Percentiles rank a stretch among this genome's conserved stretches.
These are phyloP conservation scores for Potamilus streckersoni DNA, from an alignment of 1,140 invertebrate genomes.

Conservation along the genomic window DNA sequence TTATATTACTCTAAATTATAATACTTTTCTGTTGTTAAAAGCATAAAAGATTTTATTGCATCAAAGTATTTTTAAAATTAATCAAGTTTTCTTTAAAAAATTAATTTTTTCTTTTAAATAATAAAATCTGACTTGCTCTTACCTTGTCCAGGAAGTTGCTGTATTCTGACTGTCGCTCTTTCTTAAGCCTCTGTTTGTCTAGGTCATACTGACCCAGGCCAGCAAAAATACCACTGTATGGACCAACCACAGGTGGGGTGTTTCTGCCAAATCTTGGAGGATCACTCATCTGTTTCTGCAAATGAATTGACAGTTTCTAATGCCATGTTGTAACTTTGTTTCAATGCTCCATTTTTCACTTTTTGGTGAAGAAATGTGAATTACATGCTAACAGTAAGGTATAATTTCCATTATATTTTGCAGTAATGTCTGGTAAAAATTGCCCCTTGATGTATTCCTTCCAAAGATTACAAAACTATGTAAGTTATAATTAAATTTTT, in stretches of 20 bases:
- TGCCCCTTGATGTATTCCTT: neutral
- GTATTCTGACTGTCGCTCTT: conserved; percentile 17
- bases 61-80: conserved; percentile 1
- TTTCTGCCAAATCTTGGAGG: conserved; percentile 15
- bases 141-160: conserved; percentile 20
- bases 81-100: neutral
- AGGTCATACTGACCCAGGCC: conserved; percentile 22
- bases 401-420: neutral
- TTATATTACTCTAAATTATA: neutral
- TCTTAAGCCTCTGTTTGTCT: conserved; percentile 15
- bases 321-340: neutral
- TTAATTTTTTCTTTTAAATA: conserved; percentile 2
- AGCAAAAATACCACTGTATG: conserved; percentile 18
- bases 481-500: no score
- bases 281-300: conserved; percentile 21
- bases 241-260: conserved; percentile 11
- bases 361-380: neutral
- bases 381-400: neutral
- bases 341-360: neutral
- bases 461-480: neutral
- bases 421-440: neutral
- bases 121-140: neutral
- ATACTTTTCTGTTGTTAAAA: neutral
- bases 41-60: neutral
- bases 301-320: neutral